Evolutionary conservation across 2,888 invertebrate genomes (phyloP), one percentile per base, ranked within the genome.

Genomic region (Drosophila mercatorum): DNA sequence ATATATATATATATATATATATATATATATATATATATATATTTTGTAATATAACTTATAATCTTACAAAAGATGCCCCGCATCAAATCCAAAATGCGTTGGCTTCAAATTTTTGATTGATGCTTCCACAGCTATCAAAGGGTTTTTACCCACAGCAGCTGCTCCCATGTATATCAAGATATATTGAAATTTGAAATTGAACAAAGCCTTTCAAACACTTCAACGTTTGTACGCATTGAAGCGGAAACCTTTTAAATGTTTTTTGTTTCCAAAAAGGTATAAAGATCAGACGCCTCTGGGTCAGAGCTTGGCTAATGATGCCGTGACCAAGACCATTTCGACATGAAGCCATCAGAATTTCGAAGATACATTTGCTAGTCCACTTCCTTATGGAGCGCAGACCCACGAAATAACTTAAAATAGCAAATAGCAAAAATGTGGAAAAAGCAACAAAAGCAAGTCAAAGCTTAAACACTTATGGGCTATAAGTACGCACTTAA

Each of bases 41-140:
- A 55, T 76, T 71, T 81, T 65, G 51, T 51, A 62, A 70, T 61
- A 55, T 38, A 51, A 14, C 49, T n/a, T 56, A 17, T 31, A 22
- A 14, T 31, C n/a, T 36, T 17, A 28, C 12, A 57, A 62, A 62
- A 70, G 56, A 79, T 67, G 63, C 44, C 72, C 75, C 89, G 85
- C 85, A 84, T 78, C 75, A 44, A 74, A 81, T 74, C 36, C 6
- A 17, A 63, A 76, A 53, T 43, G 83, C 79, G 65, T 84, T 71
- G 70, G 72, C 63, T 55, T 41, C 44, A 31, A 63, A 72, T 31
- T 41, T 59, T 72, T 89, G 83, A 89, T 89, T 88, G 68, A 89
- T 84, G 66, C 47, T 44, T 58, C 28, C 44, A 22, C 22, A 38
- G 56, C n/a, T 56, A 47, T 26, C 49, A 56, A 58, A 58, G 49